phyloP scores from a whole-genome alignment of 2,888 invertebrate genomes.

The Orgyia antiqua region DNA sequence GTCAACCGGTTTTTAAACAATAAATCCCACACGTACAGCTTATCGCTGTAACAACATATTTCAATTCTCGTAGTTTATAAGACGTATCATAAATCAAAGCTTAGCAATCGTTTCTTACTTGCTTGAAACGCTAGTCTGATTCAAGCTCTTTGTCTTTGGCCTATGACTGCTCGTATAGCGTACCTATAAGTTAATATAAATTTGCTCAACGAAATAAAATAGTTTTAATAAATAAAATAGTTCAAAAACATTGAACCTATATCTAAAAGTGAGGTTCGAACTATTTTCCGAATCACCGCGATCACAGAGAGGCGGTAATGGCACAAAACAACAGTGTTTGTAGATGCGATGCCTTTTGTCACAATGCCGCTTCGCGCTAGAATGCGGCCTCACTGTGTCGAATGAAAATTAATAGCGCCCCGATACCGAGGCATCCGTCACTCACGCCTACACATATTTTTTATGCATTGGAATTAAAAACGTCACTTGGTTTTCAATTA shows the following conservation, averaged over 20 bases:
- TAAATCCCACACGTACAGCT: too few species aligned
- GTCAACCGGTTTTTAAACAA: too few species aligned
- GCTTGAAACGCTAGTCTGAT: too few species aligned
- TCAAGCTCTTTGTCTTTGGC: too few species aligned
- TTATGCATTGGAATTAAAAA: slow-evolving; percentile 16
- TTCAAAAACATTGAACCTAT: slow-evolving; percentile 4
- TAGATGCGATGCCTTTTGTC: slow-evolving; percentile 24
- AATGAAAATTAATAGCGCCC: slow-evolving; percentile 63
- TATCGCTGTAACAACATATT: too few species aligned
- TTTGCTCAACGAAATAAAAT: too few species aligned
- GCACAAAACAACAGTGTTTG: slow-evolving; percentile 37
- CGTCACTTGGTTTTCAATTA: slow-evolving; percentile 9
- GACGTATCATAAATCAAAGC: too few species aligned
- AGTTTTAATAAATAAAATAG: too few species aligned
- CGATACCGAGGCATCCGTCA: slow-evolving; percentile 28
- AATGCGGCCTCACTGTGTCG: slow-evolving; percentile 41
- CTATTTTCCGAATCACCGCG: slow-evolving; percentile 29
- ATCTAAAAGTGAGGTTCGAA: slow-evolving; percentile 14
- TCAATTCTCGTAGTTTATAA: too few species aligned
- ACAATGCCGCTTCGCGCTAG: slow-evolving; percentile 21
- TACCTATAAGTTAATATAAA: too few species aligned
- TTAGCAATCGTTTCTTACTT: too few species aligned
- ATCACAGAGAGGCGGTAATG: slow-evolving; percentile 31
- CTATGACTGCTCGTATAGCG: too few species aligned
- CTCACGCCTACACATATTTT: slow-evolving; percentile 18